Evolutionary conservation across 1,140 invertebrate genomes (phyloP), one percentile per base, ranked within the genome.

Genomic region (Hypsibius dujardini): DNA sequence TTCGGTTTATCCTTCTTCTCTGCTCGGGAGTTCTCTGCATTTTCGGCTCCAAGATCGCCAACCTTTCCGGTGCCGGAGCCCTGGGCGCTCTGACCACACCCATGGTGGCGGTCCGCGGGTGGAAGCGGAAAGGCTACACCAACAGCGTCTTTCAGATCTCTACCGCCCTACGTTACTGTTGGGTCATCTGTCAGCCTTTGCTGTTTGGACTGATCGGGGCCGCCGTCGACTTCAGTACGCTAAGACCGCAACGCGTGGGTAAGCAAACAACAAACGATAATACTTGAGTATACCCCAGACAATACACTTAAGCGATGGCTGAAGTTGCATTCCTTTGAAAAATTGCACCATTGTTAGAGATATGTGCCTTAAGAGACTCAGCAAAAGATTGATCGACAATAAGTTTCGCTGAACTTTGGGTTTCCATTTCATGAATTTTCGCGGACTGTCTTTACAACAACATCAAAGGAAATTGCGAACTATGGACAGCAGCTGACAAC

Each of bases 101-200:
- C 2, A 79, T 82, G 77, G 76, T 80, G 12, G 79, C 79, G 56
- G 77, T 77, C 40, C 74, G 73, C 42, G 73, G 77, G 56, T 82
- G 81, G 81, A 76, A 77, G 71, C 74, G 74, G 47, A 73, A 79
- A 70, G 72, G 72, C 1, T 14, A 14, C 67, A 42, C 46, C 70
- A 67, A 75, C 71, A 50, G 72, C 73, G 70, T 71, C 47, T 71
- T 46, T 2, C 0, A 28, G 0, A 88, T 92, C 0, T 86, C 86
- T 1, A 88, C 87, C 0, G 86, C 88, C 7, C 90, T 92, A 74
- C 88, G 75, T n/a, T 88, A 90, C 70, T 87, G 94, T 77, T 95
- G 92, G 92, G 88, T 90, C 86, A 86, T 95, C 73, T 92, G 92
- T 76, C 90, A 95, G 79, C 92, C 92, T 0, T 87, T 95, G 75